A percentile compares a stretch with the other conserved stretches of the same genome.
These are phyloP conservation scores for Macrophya annulata DNA, from an alignment of 2,888 invertebrate genomes.

Conservation along the genomic window DNA sequence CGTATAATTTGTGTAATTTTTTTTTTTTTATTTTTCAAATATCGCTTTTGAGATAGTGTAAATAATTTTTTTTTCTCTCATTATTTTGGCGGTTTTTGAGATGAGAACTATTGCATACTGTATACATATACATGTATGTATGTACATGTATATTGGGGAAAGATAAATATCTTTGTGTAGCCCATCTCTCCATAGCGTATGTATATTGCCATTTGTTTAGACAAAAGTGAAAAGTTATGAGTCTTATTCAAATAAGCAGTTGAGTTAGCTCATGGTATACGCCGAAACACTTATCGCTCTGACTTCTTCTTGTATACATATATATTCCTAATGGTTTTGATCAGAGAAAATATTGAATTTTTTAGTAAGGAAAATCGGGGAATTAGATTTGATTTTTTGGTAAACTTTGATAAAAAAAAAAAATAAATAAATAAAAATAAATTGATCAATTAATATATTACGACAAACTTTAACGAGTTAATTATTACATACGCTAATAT, in stretches of 20 bases:
- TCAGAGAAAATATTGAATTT: background rate
- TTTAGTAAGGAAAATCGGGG: background rate
- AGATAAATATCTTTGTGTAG: background rate
- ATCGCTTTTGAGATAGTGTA: no score
- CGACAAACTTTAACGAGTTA: background rate
- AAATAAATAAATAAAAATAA: no score
- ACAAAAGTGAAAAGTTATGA: slow-evolving; percentile 3
- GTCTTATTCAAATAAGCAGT: slow-evolving; percentile 3
- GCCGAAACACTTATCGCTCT: background rate
- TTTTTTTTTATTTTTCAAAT: no score
- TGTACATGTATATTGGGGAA: background rate
- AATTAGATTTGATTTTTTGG: background rate
- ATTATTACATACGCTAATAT: background rate
- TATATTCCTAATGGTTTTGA: background rate
- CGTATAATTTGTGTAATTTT: no score
- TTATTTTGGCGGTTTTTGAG: no score
- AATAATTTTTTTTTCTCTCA: no score
- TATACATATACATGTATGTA: background rate
- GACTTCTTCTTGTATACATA: background rate
- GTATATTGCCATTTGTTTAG: slow-evolving; percentile 16
- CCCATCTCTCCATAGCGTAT: background rate
- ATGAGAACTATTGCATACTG: no score
- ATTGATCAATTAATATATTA: background rate
- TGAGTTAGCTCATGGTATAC: background rate
- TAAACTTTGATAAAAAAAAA: background rate